Evolutionary conservation across 2,888 invertebrate species (phyloP).

Genomic region (Masnerella sp.): DNA sequence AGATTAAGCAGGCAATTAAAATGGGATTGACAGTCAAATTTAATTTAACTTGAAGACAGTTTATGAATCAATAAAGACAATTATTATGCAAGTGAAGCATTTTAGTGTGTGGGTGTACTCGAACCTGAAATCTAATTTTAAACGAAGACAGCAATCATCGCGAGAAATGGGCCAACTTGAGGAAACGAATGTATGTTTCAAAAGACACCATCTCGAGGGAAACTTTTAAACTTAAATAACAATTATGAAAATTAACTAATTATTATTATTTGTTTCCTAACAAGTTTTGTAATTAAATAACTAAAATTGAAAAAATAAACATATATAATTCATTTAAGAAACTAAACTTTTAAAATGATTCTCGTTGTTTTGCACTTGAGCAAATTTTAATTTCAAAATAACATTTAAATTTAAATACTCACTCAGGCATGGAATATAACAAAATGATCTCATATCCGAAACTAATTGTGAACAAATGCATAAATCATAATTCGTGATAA

Average conservation of each 20-base stretch:
- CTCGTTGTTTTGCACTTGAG: background rate
- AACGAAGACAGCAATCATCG: slow-evolving; percentile 62
- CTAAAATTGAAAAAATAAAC: too few species aligned
- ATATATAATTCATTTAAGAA: too few species aligned
- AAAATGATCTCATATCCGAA: background rate
- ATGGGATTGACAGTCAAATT: background rate
- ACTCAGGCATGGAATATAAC: background rate
- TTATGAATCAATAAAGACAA: slow-evolving; percentile 37
- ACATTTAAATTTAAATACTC: background rate
- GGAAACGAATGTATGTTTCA: slow-evolving; percentile 60
- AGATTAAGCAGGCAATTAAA: background rate
- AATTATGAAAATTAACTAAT: too few species aligned
- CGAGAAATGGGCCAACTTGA: slow-evolving; percentile 68
- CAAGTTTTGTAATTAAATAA: too few species aligned
- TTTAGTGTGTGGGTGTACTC: slow-evolving; percentile 47
- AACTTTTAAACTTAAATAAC: slow-evolving; percentile 14
- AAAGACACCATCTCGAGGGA: slow-evolving; percentile 48
- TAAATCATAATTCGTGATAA: slow-evolving; percentile 31
- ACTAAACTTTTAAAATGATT: too few species aligned
- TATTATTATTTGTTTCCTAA: too few species aligned
- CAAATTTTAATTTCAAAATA: background rate
- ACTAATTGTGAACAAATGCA: slow-evolving; percentile 21
- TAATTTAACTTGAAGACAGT: background rate
- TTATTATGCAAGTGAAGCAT: slow-evolving; percentile 28
- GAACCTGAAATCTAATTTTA: slow-evolving; percentile 70